Evolutionary conservation across 2,888 invertebrate species (phyloP).

Genomic region (Sarcophaga carnaria): DNA sequence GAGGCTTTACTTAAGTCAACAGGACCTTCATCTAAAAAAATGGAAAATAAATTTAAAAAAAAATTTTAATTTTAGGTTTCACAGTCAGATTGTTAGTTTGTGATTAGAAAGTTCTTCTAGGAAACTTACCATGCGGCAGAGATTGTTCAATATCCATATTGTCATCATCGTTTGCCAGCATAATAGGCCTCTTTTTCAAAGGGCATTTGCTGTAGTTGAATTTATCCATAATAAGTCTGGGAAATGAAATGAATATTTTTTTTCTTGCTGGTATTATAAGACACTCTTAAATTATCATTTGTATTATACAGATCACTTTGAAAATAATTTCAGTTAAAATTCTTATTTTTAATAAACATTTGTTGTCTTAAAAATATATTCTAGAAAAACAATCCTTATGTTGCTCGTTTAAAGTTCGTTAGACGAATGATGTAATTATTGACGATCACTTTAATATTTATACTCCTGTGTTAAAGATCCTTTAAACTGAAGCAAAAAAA

Average conservation of each 20-base stretch:
- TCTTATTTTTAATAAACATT: not conserved
- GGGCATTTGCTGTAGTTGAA: constrained; percentile 80
- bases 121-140: constrained; percentile 74
- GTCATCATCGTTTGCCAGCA: constrained; percentile 65
- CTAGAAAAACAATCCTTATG: constrained; percentile 40
- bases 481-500: constrained; percentile 20
- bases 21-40: constrained; percentile 78
- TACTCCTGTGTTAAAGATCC: constrained; percentile 74
- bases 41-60: not conserved
- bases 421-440: constrained; percentile 78
- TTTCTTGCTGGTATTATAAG: not conserved
- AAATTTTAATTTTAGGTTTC: not conserved
- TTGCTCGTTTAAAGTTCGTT: constrained; percentile 75
- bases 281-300: constrained; percentile 2
- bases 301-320: not conserved
- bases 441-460: constrained; percentile 78
- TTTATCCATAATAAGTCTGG: constrained; percentile 76
- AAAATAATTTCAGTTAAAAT: not conserved
- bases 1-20: constrained; percentile 76
- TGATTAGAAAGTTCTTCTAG: not conserved
- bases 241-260: not conserved
- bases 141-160: constrained; percentile 70
- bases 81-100: too few relatives aligned
- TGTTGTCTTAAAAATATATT: constrained; percentile 4
- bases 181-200: constrained; percentile 80